phyloP scores from a whole-genome alignment of 2,888 invertebrate species.

The Metacarcinus magister region DNA sequence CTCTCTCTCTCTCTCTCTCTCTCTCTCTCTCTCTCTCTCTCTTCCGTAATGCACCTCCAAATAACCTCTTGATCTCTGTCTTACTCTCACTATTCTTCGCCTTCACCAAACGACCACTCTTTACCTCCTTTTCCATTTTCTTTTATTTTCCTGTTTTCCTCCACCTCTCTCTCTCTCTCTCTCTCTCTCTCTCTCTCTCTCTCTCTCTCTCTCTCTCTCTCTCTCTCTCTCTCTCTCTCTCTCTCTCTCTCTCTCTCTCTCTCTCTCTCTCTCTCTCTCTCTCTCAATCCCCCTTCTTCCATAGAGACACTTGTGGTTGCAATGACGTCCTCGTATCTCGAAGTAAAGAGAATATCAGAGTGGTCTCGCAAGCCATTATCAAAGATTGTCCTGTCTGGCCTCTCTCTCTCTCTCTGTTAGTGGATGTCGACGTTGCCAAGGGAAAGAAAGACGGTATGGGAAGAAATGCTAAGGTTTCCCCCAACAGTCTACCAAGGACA shows the following conservation, averaged over 20 bases:
- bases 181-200: background rate
- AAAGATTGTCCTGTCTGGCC: background rate
- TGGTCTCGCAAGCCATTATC: background rate
- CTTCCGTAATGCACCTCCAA: slow-evolving; percentile 1
- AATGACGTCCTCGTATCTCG: background rate
- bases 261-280: too few relatives aligned
- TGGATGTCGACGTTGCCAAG: background rate
- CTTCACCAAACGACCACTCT: background rate
- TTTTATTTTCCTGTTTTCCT: slow-evolving; percentile 26
- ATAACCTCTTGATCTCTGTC: slow-evolving; percentile 34
- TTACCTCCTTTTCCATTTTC: slow-evolving; percentile 3
- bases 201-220: background rate
- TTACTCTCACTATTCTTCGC: background rate
- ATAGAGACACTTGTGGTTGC: background rate
- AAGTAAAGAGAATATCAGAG: background rate
- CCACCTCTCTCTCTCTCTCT: background rate
- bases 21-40: background rate
- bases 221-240: too few relatives aligned
- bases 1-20: slow-evolving; percentile 40
- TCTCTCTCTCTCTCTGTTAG: background rate
- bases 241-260: too few relatives aligned
- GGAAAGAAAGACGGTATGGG: background rate
- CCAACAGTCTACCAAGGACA: background rate
- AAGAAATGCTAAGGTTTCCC: slow-evolving; percentile 30
- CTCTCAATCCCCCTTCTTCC: too few relatives aligned